A percentile compares a stretch with the other conserved stretches of the same genome.
phyloP scores from a whole-genome alignment of 2,113 vertebrate species.

The Aegotheles bennettii region DNA sequence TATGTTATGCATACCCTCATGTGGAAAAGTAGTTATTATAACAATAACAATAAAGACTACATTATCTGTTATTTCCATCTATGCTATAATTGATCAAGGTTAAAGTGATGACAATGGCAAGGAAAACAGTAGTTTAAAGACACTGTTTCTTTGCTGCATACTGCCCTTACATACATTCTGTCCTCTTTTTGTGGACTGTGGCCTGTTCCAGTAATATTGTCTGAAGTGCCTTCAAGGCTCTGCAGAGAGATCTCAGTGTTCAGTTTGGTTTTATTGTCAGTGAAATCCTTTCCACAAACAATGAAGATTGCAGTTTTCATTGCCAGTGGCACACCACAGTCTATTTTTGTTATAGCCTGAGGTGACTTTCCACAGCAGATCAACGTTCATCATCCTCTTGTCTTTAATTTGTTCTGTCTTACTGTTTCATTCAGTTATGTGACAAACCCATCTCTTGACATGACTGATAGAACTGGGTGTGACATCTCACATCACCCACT shows the following conservation, averaged over 20 bases:
- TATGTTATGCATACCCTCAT: background rate
- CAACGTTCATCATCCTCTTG: slow-evolving; percentile 33
- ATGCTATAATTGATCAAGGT: background rate
- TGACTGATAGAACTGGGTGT: background rate
- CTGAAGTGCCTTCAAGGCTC: background rate
- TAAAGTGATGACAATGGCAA: background rate
- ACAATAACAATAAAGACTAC: background rate
- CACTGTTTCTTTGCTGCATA: background rate
- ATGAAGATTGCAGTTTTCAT: background rate
- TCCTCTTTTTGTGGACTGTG: background rate
- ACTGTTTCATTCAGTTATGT: background rate
- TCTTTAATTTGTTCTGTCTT: slow-evolving; percentile 26
- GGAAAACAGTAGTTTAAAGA: background rate
- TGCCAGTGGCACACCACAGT: slow-evolving; percentile 5
- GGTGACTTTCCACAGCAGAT: slow-evolving; percentile 14
- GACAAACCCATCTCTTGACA: background rate
- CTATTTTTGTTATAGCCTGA: slow-evolving; percentile 43
- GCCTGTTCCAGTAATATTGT: background rate
- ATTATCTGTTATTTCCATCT: background rate
- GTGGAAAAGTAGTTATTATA: background rate
- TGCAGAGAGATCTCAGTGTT: background rate
- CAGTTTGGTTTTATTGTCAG: slow-evolving; percentile 36
- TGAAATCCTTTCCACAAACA: slow-evolving; percentile 34
- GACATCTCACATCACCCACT: background rate
- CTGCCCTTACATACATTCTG: background rate